A percentile compares a stretch with the other conserved stretches of the same genome.
phyloP scores from a whole-genome alignment of 2,888 invertebrate species.

The Pheosia gnoma region DNA sequence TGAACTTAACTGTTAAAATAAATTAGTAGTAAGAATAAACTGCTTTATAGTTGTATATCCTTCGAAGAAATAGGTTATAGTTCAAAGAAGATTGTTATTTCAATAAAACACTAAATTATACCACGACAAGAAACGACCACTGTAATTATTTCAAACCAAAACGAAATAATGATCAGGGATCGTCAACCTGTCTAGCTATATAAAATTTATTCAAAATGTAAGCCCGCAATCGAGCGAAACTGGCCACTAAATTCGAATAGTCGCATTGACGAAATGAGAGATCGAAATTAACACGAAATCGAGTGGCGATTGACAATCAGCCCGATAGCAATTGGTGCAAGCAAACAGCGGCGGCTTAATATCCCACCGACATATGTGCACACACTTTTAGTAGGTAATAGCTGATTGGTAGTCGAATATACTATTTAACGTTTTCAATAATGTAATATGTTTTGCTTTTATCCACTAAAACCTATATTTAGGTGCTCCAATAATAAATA shows the following conservation, averaged over 20 bases:
- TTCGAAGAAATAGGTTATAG: no score
- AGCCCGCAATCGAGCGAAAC: constrained; percentile 21
- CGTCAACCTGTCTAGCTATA: not conserved
- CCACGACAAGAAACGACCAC: no score
- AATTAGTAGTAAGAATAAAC: no score
- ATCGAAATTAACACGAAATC: constrained; percentile 38
- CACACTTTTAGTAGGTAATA: constrained; percentile 9
- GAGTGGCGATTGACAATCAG: constrained; percentile 25
- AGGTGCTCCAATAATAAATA: no score
- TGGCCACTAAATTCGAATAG: constrained; percentile 23
- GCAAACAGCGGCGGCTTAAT: not conserved
- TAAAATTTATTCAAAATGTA: not conserved
- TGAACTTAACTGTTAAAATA: no score
- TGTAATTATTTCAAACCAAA: no score
- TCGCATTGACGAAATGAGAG: constrained; percentile 22
- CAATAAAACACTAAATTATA: no score
- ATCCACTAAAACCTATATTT: no score
- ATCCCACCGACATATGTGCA: not conserved
- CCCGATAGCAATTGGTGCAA: constrained; percentile 16
- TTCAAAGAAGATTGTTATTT: no score
- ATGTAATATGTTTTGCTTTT: no score
- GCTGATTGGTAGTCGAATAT: constrained; percentile 34
- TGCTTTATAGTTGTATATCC: no score
- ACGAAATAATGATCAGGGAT: not conserved
- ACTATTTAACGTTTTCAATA: constrained; percentile 10